Evolutionary conservation across 1,140 invertebrate genomes (phyloP), one percentile per base, ranked within the genome.

Genomic region (Trachymyrmex septentrionalis): DNA sequence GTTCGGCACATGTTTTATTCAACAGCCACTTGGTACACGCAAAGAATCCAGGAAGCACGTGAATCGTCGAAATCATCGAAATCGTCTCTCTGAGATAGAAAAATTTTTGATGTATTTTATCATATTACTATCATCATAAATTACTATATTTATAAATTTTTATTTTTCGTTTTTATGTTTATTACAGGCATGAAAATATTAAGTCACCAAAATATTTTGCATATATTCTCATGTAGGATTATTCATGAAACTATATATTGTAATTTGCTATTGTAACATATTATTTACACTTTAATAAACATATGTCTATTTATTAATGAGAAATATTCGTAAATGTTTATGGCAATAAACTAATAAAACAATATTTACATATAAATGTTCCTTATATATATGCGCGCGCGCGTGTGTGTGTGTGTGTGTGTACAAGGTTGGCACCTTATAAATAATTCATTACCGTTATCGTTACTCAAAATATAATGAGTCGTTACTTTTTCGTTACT

Each of bases 1-100:
- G 57, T 85, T 85, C 75, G 84, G 72, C 34, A n/a, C 69, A 75
- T 75, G 69, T 84, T 73, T 84, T 61, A 75, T 75, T 84, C 80
- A 84, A 84, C 55, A 63, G 55, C 61, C 82, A 59, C 61, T 63
- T 7, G 30, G 34, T 82, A 30, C 7, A 80, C 59, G 69, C 55
- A 27, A 30, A 77, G n/a, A 27, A 66, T 66, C 82, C 59, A 85
- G 75, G 84, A 78, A 85, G 75, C 72, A 64, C 75, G 72, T 48
- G 84, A 85, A 63, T 55, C 55, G 30, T 66, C 30, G 34, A 81
- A 72, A 75, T 61, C 38, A 44, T 44, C 38, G 38, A 44, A 44
- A 44, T 44, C 38, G 38, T 44, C 9, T 44, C 38, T 48, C 61
- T 24, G 55, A 73, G 55, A 50, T 84, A 50, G 69, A 44, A 61